These are phyloP conservation scores for Haliclona indistincta DNA, from an alignment of 37 sponge, comb jelly and placozoan genomes.

Conservation along the genomic window DNA sequence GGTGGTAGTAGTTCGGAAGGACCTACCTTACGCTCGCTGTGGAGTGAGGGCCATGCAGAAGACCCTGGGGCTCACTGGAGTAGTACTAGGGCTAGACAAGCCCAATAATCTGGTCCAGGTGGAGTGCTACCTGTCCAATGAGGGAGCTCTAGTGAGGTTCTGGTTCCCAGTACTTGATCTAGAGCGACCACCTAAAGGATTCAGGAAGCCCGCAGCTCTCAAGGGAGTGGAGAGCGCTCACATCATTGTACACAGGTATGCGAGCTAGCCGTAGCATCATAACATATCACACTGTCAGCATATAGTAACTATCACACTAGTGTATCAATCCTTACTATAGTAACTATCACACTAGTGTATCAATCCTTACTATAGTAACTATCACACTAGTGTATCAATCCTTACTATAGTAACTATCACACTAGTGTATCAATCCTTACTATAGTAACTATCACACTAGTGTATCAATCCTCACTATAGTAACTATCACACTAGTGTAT, in stretches of 20 bases:
- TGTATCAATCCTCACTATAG: no score
- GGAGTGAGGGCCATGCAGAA: slow-evolving; percentile 87
- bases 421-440: no score
- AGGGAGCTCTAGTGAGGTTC: slow-evolving; percentile 89
- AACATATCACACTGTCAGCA: no score
- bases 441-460: no score
- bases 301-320: no score
- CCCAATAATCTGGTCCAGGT: slow-evolving; percentile 89
- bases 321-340: no score
- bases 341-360: no score
- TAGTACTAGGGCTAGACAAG: slow-evolving; percentile 13
- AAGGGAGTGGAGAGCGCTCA: slow-evolving; percentile 71
- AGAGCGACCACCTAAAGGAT: slow-evolving; percentile 87
- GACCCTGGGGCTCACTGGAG: slow-evolving; percentile 89
- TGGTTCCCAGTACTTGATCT: slow-evolving; percentile 92
- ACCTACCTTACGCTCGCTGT: slow-evolving; percentile 54
- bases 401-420: no score
- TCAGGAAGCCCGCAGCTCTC: slow-evolving; percentile 67
- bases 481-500: no score
- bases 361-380: no score
- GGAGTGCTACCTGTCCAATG: slow-evolving; percentile 92
- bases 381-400: no score
- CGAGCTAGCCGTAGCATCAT: neutral
- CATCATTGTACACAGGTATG: slow-evolving; percentile 50
- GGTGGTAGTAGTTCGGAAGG: slow-evolving; percentile 67